Percentiles rank a stretch among this genome's conserved stretches.
Conservation (phyloP, 2,888 invertebrate species). For the Peribatodes rhomboidaria region DNA sequence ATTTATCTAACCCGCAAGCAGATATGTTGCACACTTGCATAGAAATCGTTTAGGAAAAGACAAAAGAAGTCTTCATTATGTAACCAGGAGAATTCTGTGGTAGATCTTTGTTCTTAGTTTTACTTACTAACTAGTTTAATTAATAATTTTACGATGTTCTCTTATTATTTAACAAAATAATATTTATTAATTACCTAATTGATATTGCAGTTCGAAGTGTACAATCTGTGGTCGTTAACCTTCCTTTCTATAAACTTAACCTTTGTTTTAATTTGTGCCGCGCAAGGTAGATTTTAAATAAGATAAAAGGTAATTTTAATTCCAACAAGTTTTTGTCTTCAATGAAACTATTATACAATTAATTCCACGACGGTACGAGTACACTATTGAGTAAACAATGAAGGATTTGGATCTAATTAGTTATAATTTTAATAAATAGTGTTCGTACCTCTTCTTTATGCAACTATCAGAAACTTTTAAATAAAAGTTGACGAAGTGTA, state of each 20-base stretch:
- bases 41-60: no score
- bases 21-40: no score
- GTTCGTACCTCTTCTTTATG: no score
- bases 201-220: background rate
- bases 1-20: no score
- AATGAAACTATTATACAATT: background rate
- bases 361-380: background rate
- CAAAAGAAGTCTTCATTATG: no score
- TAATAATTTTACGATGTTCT: background rate
- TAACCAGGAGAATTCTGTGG: background rate
- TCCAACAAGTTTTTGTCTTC: constrained; percentile 7
- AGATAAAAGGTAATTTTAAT: constrained; percentile 2
- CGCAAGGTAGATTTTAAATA: constrained; percentile 47
- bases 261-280: constrained; percentile 19
- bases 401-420: background rate
- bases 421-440: no score
- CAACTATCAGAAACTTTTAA: no score
- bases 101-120: background rate
- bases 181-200: background rate
- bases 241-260: constrained; percentile 27
- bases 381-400: background rate
- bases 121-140: background rate
- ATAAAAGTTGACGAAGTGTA: no score
- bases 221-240: constrained; percentile 27
- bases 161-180: background rate